These are phyloP conservation scores for Ormyrus pomaceus DNA, from an alignment of 2,888 invertebrate genomes.

Conservation along the genomic window DNA sequence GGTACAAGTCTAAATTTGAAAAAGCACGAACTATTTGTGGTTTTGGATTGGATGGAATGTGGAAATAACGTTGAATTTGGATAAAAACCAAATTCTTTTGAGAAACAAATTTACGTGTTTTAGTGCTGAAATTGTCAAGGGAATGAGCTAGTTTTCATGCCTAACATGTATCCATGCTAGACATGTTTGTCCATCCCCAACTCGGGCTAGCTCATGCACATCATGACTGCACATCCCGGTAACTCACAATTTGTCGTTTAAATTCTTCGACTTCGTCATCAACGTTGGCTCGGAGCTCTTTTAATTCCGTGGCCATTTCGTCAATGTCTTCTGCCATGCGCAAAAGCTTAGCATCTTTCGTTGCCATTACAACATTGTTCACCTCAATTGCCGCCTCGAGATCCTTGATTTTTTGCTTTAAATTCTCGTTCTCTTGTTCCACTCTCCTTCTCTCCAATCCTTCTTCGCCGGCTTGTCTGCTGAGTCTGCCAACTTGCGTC, in stretches of 20 bases:
- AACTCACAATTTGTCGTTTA: constrained; percentile 75
- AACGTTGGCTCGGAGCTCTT: constrained; percentile 74
- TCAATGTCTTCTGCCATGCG: constrained; percentile 86
- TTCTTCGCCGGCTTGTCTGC: constrained; percentile 90
- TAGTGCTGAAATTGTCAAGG: constrained; percentile 18
- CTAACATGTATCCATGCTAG: constrained; percentile 35
- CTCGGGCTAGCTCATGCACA: constrained; percentile 63
- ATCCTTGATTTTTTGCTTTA: constrained; percentile 81
- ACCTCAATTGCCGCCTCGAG: constrained; percentile 83
- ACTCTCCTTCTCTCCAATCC: constrained; percentile 87
- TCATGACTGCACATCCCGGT: constrained; percentile 68
- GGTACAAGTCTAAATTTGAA: constrained; percentile 5
- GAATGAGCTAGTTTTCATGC: constrained; percentile 29
- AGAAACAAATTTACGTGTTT: neutral
- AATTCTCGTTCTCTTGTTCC: constrained; percentile 82
- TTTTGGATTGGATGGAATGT: constrained; percentile 38
- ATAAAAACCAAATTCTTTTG: constrained; percentile 6
- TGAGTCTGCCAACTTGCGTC: constrained; percentile 91
- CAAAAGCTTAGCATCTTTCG: constrained; percentile 84
- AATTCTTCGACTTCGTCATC: constrained; percentile 75
- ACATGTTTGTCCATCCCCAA: constrained; percentile 10
- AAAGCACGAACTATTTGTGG: constrained; percentile 12
- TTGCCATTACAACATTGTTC: constrained; percentile 80
- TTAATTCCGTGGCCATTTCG: constrained; percentile 82
- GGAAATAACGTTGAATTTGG: constrained; percentile 8